These are phyloP conservation scores for Emberiza fucata DNA, from an alignment of 2,113 vertebrate genomes.

Conservation along the genomic window DNA sequence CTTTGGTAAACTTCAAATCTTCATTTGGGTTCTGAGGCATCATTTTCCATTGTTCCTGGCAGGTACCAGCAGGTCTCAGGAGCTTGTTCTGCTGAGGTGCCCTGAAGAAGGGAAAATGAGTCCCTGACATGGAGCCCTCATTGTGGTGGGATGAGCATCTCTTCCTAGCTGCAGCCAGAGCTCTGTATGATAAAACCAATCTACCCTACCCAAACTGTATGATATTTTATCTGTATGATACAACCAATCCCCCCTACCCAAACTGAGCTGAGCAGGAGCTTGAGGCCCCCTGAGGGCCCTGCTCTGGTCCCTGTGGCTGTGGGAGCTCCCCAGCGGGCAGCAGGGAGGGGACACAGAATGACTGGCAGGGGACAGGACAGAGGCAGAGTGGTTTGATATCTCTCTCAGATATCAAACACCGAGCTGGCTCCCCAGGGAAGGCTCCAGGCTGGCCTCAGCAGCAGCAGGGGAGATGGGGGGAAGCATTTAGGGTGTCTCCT, in stretches of 20 bases:
- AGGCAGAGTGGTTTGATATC: not conserved
- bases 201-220: rapidly evolving
- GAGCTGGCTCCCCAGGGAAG: not conserved
- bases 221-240: no score
- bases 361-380: not conserved
- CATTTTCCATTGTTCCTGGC: not conserved
- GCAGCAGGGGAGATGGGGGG: rapidly evolving
- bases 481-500: rapidly evolving
- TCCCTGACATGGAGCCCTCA: not conserved
- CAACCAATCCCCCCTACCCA: not conserved
- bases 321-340: not conserved
- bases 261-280: not conserved
- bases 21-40: not conserved
- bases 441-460: rapidly evolving
- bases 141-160: not conserved
- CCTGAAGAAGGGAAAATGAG: not conserved
- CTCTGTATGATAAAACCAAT: not conserved
- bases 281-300: not conserved
- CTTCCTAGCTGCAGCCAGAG: not conserved
- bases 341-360: not conserved
- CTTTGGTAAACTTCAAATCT: not conserved
- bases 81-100: not conserved
- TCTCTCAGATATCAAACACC: rapidly evolving
- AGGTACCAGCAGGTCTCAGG: not conserved
- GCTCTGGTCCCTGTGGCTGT: not conserved